Base-by-base conservation (phyloP, 2,113 vertebrate species). In the Archocentrus centrarchus region DNA sequence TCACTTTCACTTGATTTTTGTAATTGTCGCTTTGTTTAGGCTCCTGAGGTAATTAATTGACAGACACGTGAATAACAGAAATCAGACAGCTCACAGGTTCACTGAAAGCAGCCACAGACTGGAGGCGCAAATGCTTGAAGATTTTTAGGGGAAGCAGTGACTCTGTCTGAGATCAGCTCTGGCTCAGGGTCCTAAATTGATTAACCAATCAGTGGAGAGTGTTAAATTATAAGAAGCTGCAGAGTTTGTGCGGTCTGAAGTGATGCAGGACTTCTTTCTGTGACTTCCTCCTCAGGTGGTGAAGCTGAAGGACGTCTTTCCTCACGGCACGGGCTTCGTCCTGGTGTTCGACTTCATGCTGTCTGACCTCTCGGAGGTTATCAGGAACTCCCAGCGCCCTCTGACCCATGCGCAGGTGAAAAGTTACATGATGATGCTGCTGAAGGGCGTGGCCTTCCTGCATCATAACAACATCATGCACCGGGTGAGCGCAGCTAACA, bases 261-360 rank as follows among this genome's bases (percentile, higher is more conserved):
- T n/a, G 32, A 61, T 62, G 18, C 37, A 13, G 44, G 24, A 53
- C 18, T 32, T 22, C 7, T 30, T 8, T 77, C 55, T 66, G 53
- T 77, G 59, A 35, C 7, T 39, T 39, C 13, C 2, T 58, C 18
- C 7, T 35, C 88, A 98, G 97, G 97, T 98, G 57, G 97, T 98
- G 22, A 96, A 97, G 92, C 92, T 98, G 84, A 97, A 97, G 88
- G 96, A 97, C 0, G 96, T 98, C 63, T 97, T 98, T 76, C 97
- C 97, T 1, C 97, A 98, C 0, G 97, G 97, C 0, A 96, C 96
- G 0, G 97, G 97, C 32, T 97, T 98, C 0, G 97, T 98, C 35
- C 94, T 98, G 85, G 97, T 97, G 50, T 98, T 98, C 2, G 97
- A 98, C 91, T 98, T 96, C 93, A 98, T 98, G 97, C 93, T 97